Evolutionary conservation across 1,140 invertebrate species (phyloP), one percentile per base, ranked within the genome.

Genomic region (Drosophila mojavensis): DNA sequence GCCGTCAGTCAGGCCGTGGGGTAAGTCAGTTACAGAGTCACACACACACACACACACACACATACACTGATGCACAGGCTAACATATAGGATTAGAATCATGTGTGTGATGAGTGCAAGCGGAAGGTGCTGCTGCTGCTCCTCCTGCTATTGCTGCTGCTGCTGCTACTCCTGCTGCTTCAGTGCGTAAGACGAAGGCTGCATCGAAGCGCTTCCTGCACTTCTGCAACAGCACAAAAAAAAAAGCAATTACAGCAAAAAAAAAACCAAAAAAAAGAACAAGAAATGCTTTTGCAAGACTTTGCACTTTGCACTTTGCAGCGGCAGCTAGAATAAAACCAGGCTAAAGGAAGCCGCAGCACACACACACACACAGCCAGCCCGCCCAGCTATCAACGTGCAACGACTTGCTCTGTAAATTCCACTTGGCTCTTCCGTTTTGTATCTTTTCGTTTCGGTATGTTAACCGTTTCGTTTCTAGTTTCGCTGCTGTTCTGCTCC

Each of bases 231-330:
- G 75, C 33, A 2, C 20, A 24, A 36, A 36, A 88, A 15, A 70
- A 86, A 73, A 50, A 75, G 82, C 82, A 86, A 86, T 86, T 86
- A 86, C 68, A 88, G 75, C 30, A 39, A 39, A 86, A 17, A 70
- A 88, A 73, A 86, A 79, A 28, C 1, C 0, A 28, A 36, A 36
- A 88, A 15, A 67, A 86, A 73, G 26, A 50, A 75, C 0, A 39
- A 39, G 28, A 30, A 30, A 30, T 5, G 5, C 5, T 79, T 88
- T 86, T 80, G 75, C 61, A 55, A 61, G 59, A 54, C 56, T 68
- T 39, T 39, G 36, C 36, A 39, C 36, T 39, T 39, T 28, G 63
- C 55, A 75, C 28, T 58, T 61, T 55, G 55, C 28, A 69, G 64
- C 55, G 67, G 64, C 51, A 50, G 50, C 30, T 6, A 45, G 69